phyloP scores from a whole-genome alignment of 2,113 vertebrate genomes.

The Meleagris gallopavo region DNA sequence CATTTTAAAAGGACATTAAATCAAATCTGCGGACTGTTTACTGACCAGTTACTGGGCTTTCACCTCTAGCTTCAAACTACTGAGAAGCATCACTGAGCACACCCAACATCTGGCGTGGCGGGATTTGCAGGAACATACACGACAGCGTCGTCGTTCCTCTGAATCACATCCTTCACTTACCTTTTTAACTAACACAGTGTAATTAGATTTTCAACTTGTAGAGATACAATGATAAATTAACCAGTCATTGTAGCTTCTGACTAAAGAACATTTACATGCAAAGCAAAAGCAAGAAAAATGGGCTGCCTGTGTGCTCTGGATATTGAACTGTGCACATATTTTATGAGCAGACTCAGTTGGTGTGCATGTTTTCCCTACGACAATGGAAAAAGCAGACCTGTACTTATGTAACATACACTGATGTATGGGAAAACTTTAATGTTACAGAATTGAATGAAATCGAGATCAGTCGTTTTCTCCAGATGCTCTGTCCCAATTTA shows the following conservation, averaged over 20 bases:
- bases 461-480: neutral
- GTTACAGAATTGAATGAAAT: slow-evolving; percentile 8
- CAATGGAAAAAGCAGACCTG: neutral
- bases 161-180: neutral
- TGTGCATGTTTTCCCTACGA: neutral
- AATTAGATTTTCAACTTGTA: neutral
- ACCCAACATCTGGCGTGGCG: accelerated
- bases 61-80: neutral
- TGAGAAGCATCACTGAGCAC: neutral
- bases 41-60: neutral
- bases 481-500: neutral
- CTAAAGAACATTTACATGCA: slow-evolving; percentile 37
- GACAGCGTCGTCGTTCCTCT: neutral
- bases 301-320: neutral
- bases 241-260: neutral
- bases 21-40: neutral
- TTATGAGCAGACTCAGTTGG: neutral
- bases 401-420: neutral
- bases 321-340: neutral
- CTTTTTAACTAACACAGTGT: neutral
- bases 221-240: neutral
- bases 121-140: accelerated
- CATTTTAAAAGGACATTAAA: slow-evolving; percentile 11
- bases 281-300: slow-evolving; percentile 31
- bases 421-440: neutral